Percentiles rank a stretch among this genome's conserved stretches.
Conservation (phyloP, 2,888 invertebrate genomes). For the Drosophila rubida region DNA sequence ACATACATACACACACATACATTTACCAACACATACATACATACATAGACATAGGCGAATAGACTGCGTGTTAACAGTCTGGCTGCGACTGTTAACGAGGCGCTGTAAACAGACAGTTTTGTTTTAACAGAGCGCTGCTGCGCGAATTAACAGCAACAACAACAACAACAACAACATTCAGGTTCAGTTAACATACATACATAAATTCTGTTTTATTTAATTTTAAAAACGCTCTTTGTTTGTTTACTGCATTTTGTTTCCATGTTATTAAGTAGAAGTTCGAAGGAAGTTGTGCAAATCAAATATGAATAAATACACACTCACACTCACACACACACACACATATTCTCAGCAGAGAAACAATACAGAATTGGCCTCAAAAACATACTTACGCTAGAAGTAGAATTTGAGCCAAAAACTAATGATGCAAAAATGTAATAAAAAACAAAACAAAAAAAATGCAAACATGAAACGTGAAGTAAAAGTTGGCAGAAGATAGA, state of each 20-base stretch:
- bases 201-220: slow-evolving; percentile 24
- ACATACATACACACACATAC: slow-evolving; percentile 30
- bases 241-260: slow-evolving; percentile 22
- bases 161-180: slow-evolving; percentile 24
- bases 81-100: slow-evolving; percentile 66
- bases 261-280: slow-evolving; percentile 39
- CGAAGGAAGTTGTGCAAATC: slow-evolving; percentile 36
- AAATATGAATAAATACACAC: slow-evolving; percentile 17
- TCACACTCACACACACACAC: slow-evolving; percentile 11
- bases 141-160: slow-evolving; percentile 38
- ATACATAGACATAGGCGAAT: slow-evolving; percentile 32
- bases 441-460: slow-evolving; percentile 14
- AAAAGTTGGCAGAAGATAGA: slow-evolving; percentile 7
- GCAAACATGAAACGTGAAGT: slow-evolving; percentile 7
- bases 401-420: slow-evolving; percentile 71
- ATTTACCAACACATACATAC: slow-evolving; percentile 32
- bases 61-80: slow-evolving; percentile 63
- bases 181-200: slow-evolving; percentile 29
- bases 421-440: slow-evolving; percentile 27
- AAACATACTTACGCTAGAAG: slow-evolving; percentile 71
- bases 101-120: slow-evolving; percentile 33
- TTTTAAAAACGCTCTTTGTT: slow-evolving; percentile 18
- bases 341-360: not conserved
- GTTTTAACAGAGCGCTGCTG: slow-evolving; percentile 61
- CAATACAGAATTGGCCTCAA: slow-evolving; percentile 49